Evolutionary conservation across 2,888 invertebrate genomes (phyloP), one percentile per base, ranked within the genome.

Genomic region (Euplagia quadripunctaria): DNA sequence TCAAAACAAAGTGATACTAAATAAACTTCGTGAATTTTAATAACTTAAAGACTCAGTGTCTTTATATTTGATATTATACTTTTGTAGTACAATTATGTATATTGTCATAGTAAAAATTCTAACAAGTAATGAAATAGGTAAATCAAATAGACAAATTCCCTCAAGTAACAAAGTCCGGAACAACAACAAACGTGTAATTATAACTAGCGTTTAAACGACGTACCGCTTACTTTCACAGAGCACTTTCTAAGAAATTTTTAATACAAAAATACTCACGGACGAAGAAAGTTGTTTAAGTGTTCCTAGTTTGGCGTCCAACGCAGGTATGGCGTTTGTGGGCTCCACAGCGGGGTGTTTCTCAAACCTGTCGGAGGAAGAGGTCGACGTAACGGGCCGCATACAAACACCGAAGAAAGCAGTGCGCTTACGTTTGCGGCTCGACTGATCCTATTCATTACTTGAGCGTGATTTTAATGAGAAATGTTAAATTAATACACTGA

Each of bases 361-460:
- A 90, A 93, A 93, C 94, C 93, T 87, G 94, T 92, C 89, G 77
- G 81, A 78, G 81, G 85, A 84, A 84, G 90, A 91, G 94, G 92
- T 92, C 92, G 92, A 87, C 78, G 87, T 94, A 94, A 94, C 94
- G 94, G 94, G 83, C 84, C 91, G 94, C 91, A 93, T 93, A 92
- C 91, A 90, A 93, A 86, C 68, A 69, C 41, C 82, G 81, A 83
- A 88, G 86, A 92, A 92, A 91, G 84, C 85, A 85, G 72, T 79
- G 77, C 76, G 70, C 72, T 70, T 31, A 72, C 72, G 72, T 6
- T 73, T n/a, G 75, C 71, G 69, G 72, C 42, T 51, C 46, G n/a
- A 41, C 69, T 79, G 70, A 77, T 76, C 63, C 63, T 76, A 75
- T 81, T 79, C 75, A 72, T 20, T 73, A 76, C 75, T 72, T 75